Conservation (phyloP, 2,888 invertebrate genomes). For the Agrochola lota region DNA sequence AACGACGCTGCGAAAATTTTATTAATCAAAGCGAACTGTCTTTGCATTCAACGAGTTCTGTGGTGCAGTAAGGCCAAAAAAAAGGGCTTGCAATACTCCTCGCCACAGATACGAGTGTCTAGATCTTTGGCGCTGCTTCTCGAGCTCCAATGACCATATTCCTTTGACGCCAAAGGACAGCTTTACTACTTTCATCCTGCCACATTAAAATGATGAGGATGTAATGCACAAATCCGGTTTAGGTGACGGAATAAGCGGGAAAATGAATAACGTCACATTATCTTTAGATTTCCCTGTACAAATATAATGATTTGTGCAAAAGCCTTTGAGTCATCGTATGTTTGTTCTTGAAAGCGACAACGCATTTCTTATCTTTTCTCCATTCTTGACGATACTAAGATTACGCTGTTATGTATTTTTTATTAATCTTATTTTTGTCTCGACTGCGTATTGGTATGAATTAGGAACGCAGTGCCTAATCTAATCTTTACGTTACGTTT, state of each 20-base stretch:
- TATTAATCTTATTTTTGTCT: slow-evolving; percentile 45
- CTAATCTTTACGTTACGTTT: slow-evolving; percentile 40
- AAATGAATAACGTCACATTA: slow-evolving; percentile 27
- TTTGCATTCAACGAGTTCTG: neutral
- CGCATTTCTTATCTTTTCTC: slow-evolving; percentile 27
- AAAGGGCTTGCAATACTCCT: neutral
- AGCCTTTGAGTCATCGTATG: slow-evolving; percentile 33
- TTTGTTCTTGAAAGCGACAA: slow-evolving; percentile 28
- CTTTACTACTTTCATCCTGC: slow-evolving; percentile 11
- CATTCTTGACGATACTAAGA: slow-evolving; percentile 6
- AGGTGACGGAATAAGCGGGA: neutral
- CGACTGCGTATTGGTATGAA: slow-evolving; percentile 15
- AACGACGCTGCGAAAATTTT: too few relatives aligned
- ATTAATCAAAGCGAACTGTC: neutral
- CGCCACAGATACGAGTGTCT: neutral
- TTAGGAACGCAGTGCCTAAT: slow-evolving; percentile 11
- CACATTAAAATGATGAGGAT: neutral
- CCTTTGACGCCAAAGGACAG: slow-evolving; percentile 6
- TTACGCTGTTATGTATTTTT: slow-evolving; percentile 12
- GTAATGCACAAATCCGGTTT: slow-evolving; percentile 2
- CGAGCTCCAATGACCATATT: neutral
- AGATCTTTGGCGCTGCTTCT: neutral
- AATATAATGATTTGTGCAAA: slow-evolving; percentile 19
- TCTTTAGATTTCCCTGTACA: slow-evolving; percentile 32
- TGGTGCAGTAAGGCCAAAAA: neutral